These are phyloP conservation scores for Austrofundulus limnaeus DNA, from an alignment of 2,113 vertebrate genomes.

Conservation along the genomic window DNA sequence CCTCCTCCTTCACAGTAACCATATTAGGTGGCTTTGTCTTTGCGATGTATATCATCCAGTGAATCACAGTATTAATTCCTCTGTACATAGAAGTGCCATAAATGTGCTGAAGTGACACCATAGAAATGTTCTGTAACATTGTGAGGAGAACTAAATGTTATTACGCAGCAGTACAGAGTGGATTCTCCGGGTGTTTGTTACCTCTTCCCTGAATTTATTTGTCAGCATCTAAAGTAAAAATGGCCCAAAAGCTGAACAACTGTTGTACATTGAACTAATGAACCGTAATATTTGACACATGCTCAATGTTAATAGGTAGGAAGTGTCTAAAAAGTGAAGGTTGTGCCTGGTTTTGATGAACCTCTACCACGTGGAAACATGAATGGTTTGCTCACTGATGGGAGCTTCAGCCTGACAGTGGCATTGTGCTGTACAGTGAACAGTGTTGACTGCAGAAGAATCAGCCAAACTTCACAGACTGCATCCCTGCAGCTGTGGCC, in stretches of 20 bases:
- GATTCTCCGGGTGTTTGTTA: constrained; percentile 70
- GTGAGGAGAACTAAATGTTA: constrained; percentile 57
- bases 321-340: constrained; percentile 65
- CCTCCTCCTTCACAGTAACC: constrained; percentile 3
- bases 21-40: constrained; percentile 35
- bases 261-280: constrained; percentile 72
- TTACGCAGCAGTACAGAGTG: constrained; percentile 59
- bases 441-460: constrained; percentile 32
- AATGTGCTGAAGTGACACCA: constrained; percentile 76
- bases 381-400: constrained; percentile 61
- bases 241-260: constrained; percentile 71
- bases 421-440: constrained; percentile 29
- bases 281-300: constrained; percentile 69
- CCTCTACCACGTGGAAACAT: constrained; percentile 54
- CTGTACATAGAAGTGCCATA: constrained; percentile 75
- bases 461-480: constrained; percentile 49
- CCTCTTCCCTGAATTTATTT: constrained; percentile 63
- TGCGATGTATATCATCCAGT: constrained; percentile 47
- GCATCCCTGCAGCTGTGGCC: constrained; percentile 65
- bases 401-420: constrained; percentile 46
- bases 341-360: constrained; percentile 63
- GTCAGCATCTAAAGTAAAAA: constrained; percentile 60
- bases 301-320: constrained; percentile 70
- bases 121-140: constrained; percentile 69
- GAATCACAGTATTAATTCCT: constrained; percentile 63